Evolutionary conservation across 2,113 vertebrate genomes (phyloP), one percentile per base, ranked within the genome.

Genomic region (Myiagra hebetior): DNA sequence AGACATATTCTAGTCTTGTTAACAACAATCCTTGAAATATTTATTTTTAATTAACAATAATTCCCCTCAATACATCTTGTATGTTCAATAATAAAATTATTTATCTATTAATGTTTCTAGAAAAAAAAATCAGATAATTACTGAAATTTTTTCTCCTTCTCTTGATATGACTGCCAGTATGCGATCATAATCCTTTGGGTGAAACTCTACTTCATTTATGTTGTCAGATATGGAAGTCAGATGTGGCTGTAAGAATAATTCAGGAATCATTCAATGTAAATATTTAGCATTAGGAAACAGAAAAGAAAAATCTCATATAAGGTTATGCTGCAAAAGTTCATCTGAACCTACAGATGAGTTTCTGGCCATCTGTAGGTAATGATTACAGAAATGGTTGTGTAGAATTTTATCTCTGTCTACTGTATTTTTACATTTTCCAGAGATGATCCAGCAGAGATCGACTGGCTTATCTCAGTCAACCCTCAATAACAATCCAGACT

Each of bases 171-270:
- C 98, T 39, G 97, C 95, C 95, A 98, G 30, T 21, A 99, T 99
- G 42, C 96, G 98, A 97, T 99, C 98, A 13, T 99, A 99, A 46
- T 98, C 98, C 96, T 98, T 98, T 20, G 87, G 4, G 35, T 99
- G 98, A 96, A 99, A 99, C 18, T 98, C 97, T 13, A 96, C 99
- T 95, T 98, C 98, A 44, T 98, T 99, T 90, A 99, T 98, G 78
- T 99, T 99, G 97, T 99, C 99, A 79, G 99, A 99, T 68, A 99
- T 95, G 33, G 98, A 98, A 77, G 98, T 98, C 24, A 99, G 98
- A 96, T 99, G 99, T 6, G 98, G 95, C 99, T 99, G 84, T 37
- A 93, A 96, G 30, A 53, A 87, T 57, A 97, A 95, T 89, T 86
- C 30, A 97, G 13, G 74, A 68, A 22, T 60, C 24, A 82, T 41